phyloP scores from a whole-genome alignment of 1,140 invertebrate species.

The Danaus plexippus region DNA sequence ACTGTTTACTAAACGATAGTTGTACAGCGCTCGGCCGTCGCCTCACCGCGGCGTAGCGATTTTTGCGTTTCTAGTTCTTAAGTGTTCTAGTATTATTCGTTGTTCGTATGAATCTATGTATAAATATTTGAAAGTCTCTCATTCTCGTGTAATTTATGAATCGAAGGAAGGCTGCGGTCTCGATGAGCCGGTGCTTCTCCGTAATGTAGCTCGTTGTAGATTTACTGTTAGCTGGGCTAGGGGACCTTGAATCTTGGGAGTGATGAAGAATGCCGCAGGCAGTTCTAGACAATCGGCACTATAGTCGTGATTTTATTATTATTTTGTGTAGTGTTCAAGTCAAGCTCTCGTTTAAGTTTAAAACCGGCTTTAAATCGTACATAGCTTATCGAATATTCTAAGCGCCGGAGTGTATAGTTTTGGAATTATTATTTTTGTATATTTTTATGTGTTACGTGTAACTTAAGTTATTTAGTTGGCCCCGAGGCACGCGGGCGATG shows the following conservation, averaged over 20 bases:
- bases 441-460: conserved; percentile 67
- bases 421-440: conserved; percentile 68
- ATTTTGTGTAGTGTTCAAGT: conserved; percentile 62
- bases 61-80: conserved; percentile 53
- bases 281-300: conserved; percentile 70
- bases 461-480: conserved; percentile 67
- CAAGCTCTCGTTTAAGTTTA: conserved; percentile 68
- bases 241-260: conserved; percentile 68
- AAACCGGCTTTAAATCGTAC: conserved; percentile 63
- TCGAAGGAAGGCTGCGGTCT: conserved; percentile 55
- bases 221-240: conserved; percentile 69
- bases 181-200: conserved; percentile 43
- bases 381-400: conserved; percentile 66
- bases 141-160: conserved; percentile 70
- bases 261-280: conserved; percentile 60
- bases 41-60: conserved; percentile 49
- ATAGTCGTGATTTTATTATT: conserved; percentile 66
- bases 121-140: conserved; percentile 71
- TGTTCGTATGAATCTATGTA: conserved; percentile 71
- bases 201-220: conserved; percentile 68
- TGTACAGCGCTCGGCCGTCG: conserved; percentile 56
- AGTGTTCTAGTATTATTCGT: conserved; percentile 72
- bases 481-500: conserved; percentile 41
- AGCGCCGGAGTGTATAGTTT: conserved; percentile 68
- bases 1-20: conserved; percentile 51